phyloP scores from a whole-genome alignment of 2,888 invertebrate genomes.

The Hemicrepidius hirtus region DNA sequence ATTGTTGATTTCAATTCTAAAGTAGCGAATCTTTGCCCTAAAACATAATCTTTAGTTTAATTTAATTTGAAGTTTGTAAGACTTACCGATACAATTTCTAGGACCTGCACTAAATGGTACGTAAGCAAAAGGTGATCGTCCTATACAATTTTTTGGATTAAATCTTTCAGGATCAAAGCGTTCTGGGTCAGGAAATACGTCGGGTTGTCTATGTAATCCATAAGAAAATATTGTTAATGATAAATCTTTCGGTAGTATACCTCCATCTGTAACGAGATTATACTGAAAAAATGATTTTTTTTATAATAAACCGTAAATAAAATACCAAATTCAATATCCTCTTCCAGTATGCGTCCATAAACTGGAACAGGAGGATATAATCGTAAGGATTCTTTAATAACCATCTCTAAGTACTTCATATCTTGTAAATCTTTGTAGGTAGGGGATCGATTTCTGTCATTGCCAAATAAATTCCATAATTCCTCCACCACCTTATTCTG shows the following conservation, averaged over 20 bases:
- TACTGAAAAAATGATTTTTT: neutral
- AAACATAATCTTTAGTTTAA: conserved; percentile 1
- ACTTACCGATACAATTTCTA: conserved; percentile 65
- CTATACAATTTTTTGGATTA: conserved; percentile 65
- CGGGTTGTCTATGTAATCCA: conserved; percentile 71
- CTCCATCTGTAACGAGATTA: conserved; percentile 66
- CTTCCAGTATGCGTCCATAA: conserved; percentile 69
- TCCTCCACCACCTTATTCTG: conserved; percentile 69
- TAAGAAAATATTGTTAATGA: conserved; percentile 69
- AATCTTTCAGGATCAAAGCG: conserved; percentile 71
- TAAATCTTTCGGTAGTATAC: conserved; percentile 70
- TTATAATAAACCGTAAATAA: too few species aligned
- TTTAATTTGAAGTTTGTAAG: neutral
- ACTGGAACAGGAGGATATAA: conserved; percentile 75
- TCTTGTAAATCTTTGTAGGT: conserved; percentile 70
- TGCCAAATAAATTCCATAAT: conserved; percentile 66
- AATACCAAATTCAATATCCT: conserved; percentile 66
- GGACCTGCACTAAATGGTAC: conserved; percentile 67
- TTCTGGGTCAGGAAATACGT: conserved; percentile 71
- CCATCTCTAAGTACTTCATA: conserved; percentile 75
- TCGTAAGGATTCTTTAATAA: conserved; percentile 75
- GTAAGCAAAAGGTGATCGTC: conserved; percentile 64
- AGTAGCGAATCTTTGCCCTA: conserved; percentile 71
- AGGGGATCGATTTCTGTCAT: conserved; percentile 55
- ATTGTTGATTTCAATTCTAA: conserved; percentile 74